phyloP scores from a whole-genome alignment of 2,113 vertebrate species.

The Ramphastos sulfuratus region DNA sequence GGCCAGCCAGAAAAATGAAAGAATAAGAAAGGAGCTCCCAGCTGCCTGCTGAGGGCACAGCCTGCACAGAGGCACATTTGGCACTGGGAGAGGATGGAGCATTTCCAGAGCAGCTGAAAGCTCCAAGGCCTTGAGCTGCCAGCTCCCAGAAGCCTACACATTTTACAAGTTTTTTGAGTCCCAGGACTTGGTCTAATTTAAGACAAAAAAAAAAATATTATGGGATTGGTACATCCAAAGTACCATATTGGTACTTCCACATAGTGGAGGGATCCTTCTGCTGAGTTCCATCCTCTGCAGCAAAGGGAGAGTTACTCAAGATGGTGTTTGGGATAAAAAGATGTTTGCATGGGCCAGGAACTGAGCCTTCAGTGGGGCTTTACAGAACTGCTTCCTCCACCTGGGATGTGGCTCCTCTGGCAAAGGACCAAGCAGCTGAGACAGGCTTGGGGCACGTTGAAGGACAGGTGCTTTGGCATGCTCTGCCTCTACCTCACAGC shows the following conservation, averaged over 20 bases:
- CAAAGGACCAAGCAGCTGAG: not conserved
- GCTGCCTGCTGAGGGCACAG: not conserved
- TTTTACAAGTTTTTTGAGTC: constrained; percentile 44
- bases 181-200: constrained; percentile 56
- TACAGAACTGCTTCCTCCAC: not conserved
- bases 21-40: not conserved
- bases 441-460: not conserved
- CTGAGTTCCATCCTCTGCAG: constrained; percentile 10
- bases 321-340: not conserved
- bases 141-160: constrained; percentile 22
- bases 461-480: not conserved
- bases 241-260: too few species aligned
- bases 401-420: not conserved
- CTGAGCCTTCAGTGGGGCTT: not conserved
- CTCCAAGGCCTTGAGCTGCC: constrained; percentile 47
- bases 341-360: not conserved
- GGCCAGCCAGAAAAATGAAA: not conserved
- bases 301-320: constrained; percentile 23
- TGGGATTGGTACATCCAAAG: constrained; percentile 31
- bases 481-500: not conserved
- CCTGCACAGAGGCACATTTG: not conserved
- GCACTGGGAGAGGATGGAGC: not conserved
- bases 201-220: not conserved
- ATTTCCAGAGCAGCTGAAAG: constrained; percentile 25
- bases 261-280: constrained; percentile 28